A percentile compares a stretch with the other conserved stretches of the same genome.
Evolutionary conservation across 1,140 invertebrate species (phyloP).

Genomic region (Drosophila miranda): DNA sequence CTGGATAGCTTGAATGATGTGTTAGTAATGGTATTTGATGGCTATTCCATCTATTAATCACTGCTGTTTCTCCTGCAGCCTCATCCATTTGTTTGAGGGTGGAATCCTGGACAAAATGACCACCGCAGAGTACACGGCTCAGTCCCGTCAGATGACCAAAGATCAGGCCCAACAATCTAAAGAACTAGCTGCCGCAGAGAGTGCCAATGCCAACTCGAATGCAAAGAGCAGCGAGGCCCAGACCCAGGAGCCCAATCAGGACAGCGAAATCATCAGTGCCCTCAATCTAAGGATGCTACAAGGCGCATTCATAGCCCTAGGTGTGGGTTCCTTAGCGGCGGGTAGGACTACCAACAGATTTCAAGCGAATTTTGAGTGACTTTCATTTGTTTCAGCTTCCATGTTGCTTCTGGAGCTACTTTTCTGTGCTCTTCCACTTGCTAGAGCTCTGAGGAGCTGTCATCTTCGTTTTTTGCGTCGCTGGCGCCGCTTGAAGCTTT

Average conservation of each 20-base stretch:
- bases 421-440: slow-evolving; percentile 27
- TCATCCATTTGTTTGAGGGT: slow-evolving; percentile 88
- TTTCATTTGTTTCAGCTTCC: slow-evolving; percentile 5
- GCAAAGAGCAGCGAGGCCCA: slow-evolving; percentile 33
- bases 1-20: slow-evolving; percentile 87
- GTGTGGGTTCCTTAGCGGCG: slow-evolving; percentile 83
- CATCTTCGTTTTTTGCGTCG: slow-evolving; percentile 34
- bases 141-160: slow-evolving; percentile 83
- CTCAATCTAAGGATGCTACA: slow-evolving; percentile 86
- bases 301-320: slow-evolving; percentile 86
- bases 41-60: not conserved
- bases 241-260: slow-evolving; percentile 19
- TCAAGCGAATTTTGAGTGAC: not conserved
- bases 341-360: slow-evolving; percentile 30
- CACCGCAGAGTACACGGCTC: slow-evolving; percentile 86
- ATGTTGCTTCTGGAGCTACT: slow-evolving; percentile 43
- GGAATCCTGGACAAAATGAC: slow-evolving; percentile 89
- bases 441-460: slow-evolving; percentile 16
- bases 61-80: slow-evolving; percentile 72
- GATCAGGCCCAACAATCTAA: slow-evolving; percentile 63
- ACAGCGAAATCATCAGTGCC: slow-evolving; percentile 83
- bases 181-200: slow-evolving; percentile 42
- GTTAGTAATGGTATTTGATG: slow-evolving; percentile 81
- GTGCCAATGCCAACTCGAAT: slow-evolving; percentile 49
- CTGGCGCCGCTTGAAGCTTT: slow-evolving; percentile 30